Conservation (phyloP, 2,797 vertebrate genomes). For the Chaunax sp. region DNA sequence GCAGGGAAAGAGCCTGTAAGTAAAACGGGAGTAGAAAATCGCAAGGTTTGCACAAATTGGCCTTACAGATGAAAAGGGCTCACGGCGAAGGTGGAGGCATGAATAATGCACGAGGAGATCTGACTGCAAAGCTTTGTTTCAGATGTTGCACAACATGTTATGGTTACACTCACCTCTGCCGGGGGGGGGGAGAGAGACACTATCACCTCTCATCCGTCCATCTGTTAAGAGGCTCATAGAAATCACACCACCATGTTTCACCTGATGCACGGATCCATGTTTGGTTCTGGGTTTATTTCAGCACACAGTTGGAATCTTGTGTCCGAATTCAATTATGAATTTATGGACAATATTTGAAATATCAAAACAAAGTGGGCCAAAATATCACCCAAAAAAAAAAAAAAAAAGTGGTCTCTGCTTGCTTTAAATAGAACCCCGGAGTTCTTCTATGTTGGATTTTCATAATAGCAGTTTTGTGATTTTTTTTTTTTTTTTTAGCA, state of each 20-base stretch:
- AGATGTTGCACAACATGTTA: slow-evolving; percentile 2
- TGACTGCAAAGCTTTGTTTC: slow-evolving; percentile 28
- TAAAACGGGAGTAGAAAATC: not conserved
- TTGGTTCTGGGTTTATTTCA: slow-evolving; percentile 5
- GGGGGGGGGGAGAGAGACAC: not conserved
- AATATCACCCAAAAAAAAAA: no score
- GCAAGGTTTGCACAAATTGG: slow-evolving; percentile 44
- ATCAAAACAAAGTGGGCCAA: no score
- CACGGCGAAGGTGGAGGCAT: slow-evolving; percentile 45
- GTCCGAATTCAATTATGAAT: not conserved
- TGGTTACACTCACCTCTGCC: slow-evolving; percentile 23
- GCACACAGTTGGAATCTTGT: not conserved
- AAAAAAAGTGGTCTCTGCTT: no score
- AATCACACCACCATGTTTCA: slow-evolving; percentile 14
- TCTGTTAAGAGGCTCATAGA: slow-evolving; percentile 45
- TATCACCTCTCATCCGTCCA: slow-evolving; percentile 44
- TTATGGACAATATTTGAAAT: not conserved
- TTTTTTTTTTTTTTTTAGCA: no score
- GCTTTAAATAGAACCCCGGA: no score
- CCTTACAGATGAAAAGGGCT: slow-evolving; percentile 32
- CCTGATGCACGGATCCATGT: slow-evolving; percentile 14
- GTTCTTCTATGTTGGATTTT: no score
- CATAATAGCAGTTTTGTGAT: no score
- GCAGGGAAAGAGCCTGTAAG: slow-evolving; percentile 7
- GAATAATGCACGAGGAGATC: slow-evolving; percentile 63